Conservation (phyloP, 1,140 invertebrate genomes). For the Lepidurus apus region DNA sequence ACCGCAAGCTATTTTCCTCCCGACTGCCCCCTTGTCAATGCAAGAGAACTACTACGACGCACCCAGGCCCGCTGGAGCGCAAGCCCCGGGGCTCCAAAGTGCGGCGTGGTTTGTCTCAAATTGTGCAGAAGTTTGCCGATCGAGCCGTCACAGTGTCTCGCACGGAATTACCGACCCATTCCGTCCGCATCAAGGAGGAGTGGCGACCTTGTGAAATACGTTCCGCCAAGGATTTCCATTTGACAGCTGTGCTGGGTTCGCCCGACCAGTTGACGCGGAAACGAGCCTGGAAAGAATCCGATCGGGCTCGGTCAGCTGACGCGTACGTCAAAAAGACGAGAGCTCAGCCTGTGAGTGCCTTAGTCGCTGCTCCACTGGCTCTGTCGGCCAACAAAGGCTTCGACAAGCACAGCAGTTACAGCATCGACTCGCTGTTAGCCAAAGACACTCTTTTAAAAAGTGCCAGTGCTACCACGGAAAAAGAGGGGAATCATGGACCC, state of each 20-base stretch:
- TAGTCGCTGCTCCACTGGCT: slow-evolving; percentile 19
- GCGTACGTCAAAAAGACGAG: slow-evolving; percentile 29
- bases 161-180: background rate
- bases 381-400: slow-evolving; percentile 32
- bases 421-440: slow-evolving; percentile 32
- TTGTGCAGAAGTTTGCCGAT: background rate
- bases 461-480: background rate
- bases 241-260: background rate
- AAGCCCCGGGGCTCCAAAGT: background rate
- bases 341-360: slow-evolving; percentile 29
- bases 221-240: slow-evolving; percentile 9
- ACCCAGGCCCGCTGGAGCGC: background rate
- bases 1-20: background rate
- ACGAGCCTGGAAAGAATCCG: background rate
- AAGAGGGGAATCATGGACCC: background rate
- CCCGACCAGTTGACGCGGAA: background rate
- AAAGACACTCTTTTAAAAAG: slow-evolving; percentile 25
- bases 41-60: background rate
- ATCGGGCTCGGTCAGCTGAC: slow-evolving; percentile 4
- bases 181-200: background rate
- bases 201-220: background rate
- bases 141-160: background rate
- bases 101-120: background rate
- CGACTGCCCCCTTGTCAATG: slow-evolving; percentile 13
- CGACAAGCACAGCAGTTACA: slow-evolving; percentile 33